Percentiles rank a stretch among this genome's conserved stretches.
Evolutionary conservation across 2,797 vertebrate species (phyloP).

Genomic region (Pipistrellus pipistrellus): DNA sequence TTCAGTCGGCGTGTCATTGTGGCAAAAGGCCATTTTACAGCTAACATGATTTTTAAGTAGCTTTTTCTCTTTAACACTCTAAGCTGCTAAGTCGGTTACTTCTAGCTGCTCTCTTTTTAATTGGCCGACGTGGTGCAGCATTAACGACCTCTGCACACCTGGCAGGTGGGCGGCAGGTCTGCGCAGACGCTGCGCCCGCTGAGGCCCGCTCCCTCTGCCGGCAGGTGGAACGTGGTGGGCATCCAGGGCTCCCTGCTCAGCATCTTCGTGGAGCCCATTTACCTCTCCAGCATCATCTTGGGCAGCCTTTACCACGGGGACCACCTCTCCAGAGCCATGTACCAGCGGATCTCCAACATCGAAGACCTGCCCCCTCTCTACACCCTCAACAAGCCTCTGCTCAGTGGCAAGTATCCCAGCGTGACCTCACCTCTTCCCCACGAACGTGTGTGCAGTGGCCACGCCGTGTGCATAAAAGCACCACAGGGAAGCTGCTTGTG

Average conservation of each 20-base stretch:
- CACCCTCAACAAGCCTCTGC: slow-evolving; percentile 96
- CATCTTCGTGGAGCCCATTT: slow-evolving; percentile 96
- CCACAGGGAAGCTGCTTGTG: neutral
- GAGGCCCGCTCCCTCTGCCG: slow-evolving; percentile 34
- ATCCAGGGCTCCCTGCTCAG: slow-evolving; percentile 97
- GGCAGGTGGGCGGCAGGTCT: neutral
- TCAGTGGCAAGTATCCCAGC: slow-evolving; percentile 92
- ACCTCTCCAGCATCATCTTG: slow-evolving; percentile 98
- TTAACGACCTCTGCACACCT: rapidly evolving
- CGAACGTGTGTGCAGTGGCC: rapidly evolving
- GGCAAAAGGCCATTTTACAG: neutral
- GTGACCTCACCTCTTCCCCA: neutral
- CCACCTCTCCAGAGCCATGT: slow-evolving; percentile 97
- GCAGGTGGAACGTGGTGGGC: slow-evolving; percentile 97
- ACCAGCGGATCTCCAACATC: slow-evolving; percentile 97
- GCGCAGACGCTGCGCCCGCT: neutral
- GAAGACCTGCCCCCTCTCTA: slow-evolving; percentile 96
- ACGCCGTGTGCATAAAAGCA: rapidly evolving
- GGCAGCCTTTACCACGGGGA: slow-evolving; percentile 98
- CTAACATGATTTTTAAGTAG: neutral
- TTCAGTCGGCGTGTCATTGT: neutral
- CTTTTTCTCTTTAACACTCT: neutral
- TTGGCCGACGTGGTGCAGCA: rapidly evolving
- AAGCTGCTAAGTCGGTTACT: neutral
- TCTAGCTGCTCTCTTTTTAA: rapidly evolving